Percentiles rank a stretch among this genome's conserved stretches.
These are phyloP conservation scores for Palythoa caribaeorum DNA, from an alignment of 92 coral and sea anemone species.

Conservation along the genomic window DNA sequence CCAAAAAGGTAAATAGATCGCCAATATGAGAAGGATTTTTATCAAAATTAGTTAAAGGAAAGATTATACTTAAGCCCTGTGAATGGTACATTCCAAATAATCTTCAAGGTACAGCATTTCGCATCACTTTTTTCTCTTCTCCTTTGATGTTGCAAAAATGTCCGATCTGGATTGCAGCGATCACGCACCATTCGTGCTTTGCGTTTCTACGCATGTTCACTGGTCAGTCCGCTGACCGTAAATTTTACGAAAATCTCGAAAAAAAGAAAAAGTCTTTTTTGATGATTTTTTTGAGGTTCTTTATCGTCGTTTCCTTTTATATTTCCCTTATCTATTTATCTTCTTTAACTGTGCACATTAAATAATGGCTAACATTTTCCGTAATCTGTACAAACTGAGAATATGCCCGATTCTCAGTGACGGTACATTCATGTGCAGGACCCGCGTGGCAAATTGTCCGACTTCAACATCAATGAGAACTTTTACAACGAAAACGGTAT, in stretches of 20 bases:
- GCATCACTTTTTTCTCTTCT: conserved; percentile 58
- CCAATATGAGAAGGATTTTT: not conserved
- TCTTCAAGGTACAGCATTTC: conserved; percentile 98
- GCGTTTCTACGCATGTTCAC: conserved; percentile 60
- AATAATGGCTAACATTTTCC: conserved; percentile 26
- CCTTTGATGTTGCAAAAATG: conserved; percentile 50
- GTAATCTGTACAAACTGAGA: conserved; percentile 25
- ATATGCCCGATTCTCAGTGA: not conserved
- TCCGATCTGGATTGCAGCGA: conserved; percentile 48
- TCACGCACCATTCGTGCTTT: conserved; percentile 50
- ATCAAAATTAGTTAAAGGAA: not conserved
- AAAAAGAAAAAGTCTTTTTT: not conserved
- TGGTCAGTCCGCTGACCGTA: conserved; percentile 70
- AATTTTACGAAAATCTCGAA: not conserved
- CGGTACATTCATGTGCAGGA: not conserved
- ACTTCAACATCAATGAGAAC: conserved; percentile 14
- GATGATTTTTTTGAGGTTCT: not conserved
- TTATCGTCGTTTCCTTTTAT: not conserved
- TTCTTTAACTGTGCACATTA: not conserved
- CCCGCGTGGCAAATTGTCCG: not conserved
- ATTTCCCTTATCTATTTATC: not conserved
- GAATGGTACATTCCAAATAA: conserved; percentile 90
- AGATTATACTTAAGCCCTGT: conserved; percentile 21
- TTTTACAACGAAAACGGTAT: conserved; percentile 58
- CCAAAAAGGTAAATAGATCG: conserved; percentile 3